These are phyloP conservation scores for Falcaria lacertinaria DNA, from an alignment of 2,888 invertebrate species.

Conservation along the genomic window DNA sequence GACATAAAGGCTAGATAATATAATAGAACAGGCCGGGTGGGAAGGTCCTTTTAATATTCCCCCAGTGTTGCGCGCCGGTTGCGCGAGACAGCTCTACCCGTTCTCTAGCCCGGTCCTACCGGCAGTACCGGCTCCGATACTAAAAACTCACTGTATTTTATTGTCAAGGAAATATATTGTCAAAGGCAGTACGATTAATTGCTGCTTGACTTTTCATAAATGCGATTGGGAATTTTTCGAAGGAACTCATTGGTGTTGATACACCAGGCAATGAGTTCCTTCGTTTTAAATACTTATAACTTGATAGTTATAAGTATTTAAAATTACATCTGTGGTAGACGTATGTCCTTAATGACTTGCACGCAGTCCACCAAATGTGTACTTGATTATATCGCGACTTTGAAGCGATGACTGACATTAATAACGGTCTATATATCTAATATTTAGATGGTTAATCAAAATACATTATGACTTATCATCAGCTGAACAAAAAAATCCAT, in stretches of 20 bases:
- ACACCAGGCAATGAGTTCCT: too few species aligned
- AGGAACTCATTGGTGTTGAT: too few species aligned
- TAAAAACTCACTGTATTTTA: conserved; percentile 73
- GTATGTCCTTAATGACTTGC: too few species aligned
- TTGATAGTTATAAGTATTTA: conserved; percentile 2
- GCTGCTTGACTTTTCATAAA: conserved; percentile 53
- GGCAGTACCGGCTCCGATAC: conserved; percentile 48
- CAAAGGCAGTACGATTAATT: conserved; percentile 68
- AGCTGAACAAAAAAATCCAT: neutral
- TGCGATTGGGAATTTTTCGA: conserved; percentile 40
- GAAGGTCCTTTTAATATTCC: conserved; percentile 71
- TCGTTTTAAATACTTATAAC: too few species aligned
- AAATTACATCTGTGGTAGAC: too few species aligned
- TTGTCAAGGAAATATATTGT: conserved; percentile 74
- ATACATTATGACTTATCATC: too few species aligned
- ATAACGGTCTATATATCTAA: too few species aligned
- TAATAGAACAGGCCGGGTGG: conserved; percentile 45
- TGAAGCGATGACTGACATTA: too few species aligned
- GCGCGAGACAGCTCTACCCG: conserved; percentile 68
- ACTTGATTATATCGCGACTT: too few species aligned
- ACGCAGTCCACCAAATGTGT: too few species aligned
- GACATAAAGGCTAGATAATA: conserved; percentile 57
- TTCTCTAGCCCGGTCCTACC: conserved; percentile 47
- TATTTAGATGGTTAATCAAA: too few species aligned
- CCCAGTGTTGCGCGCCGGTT: conserved; percentile 62